Base-by-base conservation (phyloP, 2,113 vertebrate genomes). In the Amphilophus citrinellus region DNA sequence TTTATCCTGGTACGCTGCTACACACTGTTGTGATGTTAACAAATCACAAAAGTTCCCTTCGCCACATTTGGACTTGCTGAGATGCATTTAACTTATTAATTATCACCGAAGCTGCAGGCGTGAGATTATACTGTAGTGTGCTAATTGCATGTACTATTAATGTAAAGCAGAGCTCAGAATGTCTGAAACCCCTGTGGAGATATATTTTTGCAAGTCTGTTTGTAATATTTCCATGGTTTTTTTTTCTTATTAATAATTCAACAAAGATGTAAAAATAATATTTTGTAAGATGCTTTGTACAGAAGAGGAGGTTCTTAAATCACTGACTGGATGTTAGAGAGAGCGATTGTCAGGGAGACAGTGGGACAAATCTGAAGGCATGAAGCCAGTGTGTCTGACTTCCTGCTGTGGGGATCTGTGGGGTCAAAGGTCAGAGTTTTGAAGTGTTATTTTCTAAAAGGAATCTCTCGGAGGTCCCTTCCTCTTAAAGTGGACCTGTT, bases 251-350 rank as follows among this genome's bases (percentile, higher is more conserved):
- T 79, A 83, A 65, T 56, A 39, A 82, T 85, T 32, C 10, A 63
- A 61, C 27, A 85, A 61, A 80, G 30, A 85, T 90, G 84, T 90
- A 90, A 82, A 80, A 66, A 78, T 2, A 61, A 37, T 88, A 80
- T 87, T 89, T 90, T 94, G 75, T 92, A 88, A 84, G 15, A 88
- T 61, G 83, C 61, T 90, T 87, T 95, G 88, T 91, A 91, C 84
- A 91, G 63, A 65, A 84, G 56, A 87, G 57, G 76, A 88, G 35
- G 61, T 30, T 68, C 47, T 73, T 61, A 60, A 10, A 79, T 85
- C 27, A 24, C n/a, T 18, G 66, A 50, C 75, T 60, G n/a, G 32
- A 77, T 66, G 47, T 35, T 30, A 50, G 65, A 10, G 50, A 24
- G 13, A 30, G 66, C 53, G 66, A 76, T 82, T 81, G 62, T 18